Percentiles rank a stretch among this genome's conserved stretches.
Conservation (phyloP, 2,888 invertebrate genomes). For the Orchesellides sinensis region DNA sequence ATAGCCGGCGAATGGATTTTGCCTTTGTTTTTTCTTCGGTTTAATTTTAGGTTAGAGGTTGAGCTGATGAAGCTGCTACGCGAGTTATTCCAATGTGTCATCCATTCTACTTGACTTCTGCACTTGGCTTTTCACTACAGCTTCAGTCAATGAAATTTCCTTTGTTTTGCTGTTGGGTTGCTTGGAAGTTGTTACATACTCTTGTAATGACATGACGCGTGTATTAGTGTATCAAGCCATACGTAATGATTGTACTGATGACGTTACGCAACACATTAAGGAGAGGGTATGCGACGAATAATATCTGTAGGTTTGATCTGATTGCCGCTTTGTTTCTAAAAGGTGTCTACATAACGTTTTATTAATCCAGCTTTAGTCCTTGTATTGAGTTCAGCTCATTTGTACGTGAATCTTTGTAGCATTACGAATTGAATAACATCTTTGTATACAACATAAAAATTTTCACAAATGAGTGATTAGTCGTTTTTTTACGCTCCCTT, state of each 20-base stretch:
- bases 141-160: too few relatives aligned
- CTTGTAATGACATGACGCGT: too few relatives aligned
- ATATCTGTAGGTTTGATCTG: background rate
- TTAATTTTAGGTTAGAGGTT: background rate
- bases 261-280: slow-evolving; percentile 40
- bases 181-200: background rate
- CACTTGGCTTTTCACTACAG: slow-evolving; percentile 1
- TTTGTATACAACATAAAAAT: too few relatives aligned
- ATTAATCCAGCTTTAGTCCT: too few relatives aligned
- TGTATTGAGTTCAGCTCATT: background rate
- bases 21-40: slow-evolving; percentile 21
- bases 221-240: too few relatives aligned
- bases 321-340: background rate
- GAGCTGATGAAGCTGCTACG: background rate
- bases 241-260: slow-evolving; percentile 11
- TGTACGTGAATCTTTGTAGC: background rate
- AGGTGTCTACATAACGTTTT: too few relatives aligned
- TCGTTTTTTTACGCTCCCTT: slow-evolving; percentile 19
- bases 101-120: too few relatives aligned
- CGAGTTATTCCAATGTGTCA: slow-evolving; percentile 51
- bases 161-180: slow-evolving; percentile 12
- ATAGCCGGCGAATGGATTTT: background rate
- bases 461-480: too few relatives aligned
- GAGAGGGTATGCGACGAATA: slow-evolving; percentile 13
- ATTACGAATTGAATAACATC: background rate